Conservation (phyloP, 2,797 vertebrate genomes). For the Microchirus variegatus region DNA sequence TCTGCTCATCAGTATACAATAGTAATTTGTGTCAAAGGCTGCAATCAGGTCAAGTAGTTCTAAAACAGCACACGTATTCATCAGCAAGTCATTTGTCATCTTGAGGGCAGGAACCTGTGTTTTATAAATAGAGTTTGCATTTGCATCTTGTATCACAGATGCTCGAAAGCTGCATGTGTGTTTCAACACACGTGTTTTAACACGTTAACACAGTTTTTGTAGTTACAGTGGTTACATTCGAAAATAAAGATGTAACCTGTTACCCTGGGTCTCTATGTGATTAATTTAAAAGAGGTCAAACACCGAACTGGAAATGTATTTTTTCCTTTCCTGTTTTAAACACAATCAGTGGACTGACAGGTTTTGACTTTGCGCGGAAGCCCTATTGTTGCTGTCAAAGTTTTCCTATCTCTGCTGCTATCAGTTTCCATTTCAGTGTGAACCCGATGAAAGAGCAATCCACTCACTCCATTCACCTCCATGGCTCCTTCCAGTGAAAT, state of each 20-base stretch:
- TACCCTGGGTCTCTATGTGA: too few relatives aligned
- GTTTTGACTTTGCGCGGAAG: background rate
- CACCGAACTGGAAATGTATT: background rate
- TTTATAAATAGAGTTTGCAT: background rate
- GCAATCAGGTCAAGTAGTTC: slow-evolving; percentile 52
- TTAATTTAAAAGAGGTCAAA: too few relatives aligned
- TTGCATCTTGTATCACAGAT: too few relatives aligned
- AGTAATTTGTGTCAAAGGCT: slow-evolving; percentile 24
- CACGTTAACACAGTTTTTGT: background rate
- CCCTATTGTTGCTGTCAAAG: slow-evolving; percentile 4
- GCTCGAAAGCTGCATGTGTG: too few relatives aligned
- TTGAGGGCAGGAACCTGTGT: slow-evolving; percentile 15
- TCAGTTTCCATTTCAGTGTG: background rate
- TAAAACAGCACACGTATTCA: slow-evolving; percentile 30
- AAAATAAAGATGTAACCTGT: too few relatives aligned
- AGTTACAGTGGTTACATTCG: background rate
- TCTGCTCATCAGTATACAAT: slow-evolving; percentile 20
- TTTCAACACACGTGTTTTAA: too few relatives aligned
- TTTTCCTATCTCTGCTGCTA: background rate
- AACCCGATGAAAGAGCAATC: background rate
- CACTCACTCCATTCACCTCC: background rate
- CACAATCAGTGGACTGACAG: background rate
- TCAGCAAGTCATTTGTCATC: slow-evolving; percentile 30
- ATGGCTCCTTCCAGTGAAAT: background rate
- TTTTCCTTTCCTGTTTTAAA: background rate